Evolutionary conservation across 1,140 invertebrate species (phyloP).

Genomic region (Pseudomyrmex concolor): DNA sequence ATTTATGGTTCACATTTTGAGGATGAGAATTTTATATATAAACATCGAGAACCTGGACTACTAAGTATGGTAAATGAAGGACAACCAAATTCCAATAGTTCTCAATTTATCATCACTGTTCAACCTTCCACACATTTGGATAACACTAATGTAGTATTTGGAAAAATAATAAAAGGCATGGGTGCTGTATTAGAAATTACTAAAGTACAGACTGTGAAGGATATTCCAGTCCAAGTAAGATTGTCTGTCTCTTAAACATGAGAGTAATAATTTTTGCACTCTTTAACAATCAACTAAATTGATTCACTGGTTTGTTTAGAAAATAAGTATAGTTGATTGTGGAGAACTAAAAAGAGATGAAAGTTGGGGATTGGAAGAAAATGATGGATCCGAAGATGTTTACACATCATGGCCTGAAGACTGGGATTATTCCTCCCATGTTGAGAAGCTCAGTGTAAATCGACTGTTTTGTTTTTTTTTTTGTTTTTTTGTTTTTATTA

Average conservation of each 20-base stretch:
- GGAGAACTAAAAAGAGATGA: conserved; percentile 88
- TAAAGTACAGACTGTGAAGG: conserved; percentile 85
- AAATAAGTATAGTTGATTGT: conserved; percentile 89
- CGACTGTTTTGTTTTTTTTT: no score
- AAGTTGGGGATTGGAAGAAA: conserved; percentile 89
- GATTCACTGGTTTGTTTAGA: conserved; percentile 80
- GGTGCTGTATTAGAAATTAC: conserved; percentile 89
- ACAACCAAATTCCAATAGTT: conserved; percentile 93
- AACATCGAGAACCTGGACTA: conserved; percentile 89
- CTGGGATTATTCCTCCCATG: conserved; percentile 84
- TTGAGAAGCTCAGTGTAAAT: conserved; percentile 79
- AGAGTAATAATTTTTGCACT: background rate
- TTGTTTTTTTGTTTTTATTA: no score
- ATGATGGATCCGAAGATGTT: conserved; percentile 89
- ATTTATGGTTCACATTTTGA: conserved; percentile 96
- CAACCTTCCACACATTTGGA: conserved; percentile 94
- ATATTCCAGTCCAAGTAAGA: conserved; percentile 86
- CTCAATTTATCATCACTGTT: conserved; percentile 97
- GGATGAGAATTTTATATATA: conserved; percentile 93
- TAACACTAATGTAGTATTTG: conserved; percentile 96
- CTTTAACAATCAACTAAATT: background rate
- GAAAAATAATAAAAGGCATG: conserved; percentile 90
- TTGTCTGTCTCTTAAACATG: background rate
- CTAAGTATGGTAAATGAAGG: conserved; percentile 97
- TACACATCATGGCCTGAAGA: conserved; percentile 92